phyloP scores from a whole-genome alignment of 2,797 vertebrate genomes.

The Siniperca undulata region DNA sequence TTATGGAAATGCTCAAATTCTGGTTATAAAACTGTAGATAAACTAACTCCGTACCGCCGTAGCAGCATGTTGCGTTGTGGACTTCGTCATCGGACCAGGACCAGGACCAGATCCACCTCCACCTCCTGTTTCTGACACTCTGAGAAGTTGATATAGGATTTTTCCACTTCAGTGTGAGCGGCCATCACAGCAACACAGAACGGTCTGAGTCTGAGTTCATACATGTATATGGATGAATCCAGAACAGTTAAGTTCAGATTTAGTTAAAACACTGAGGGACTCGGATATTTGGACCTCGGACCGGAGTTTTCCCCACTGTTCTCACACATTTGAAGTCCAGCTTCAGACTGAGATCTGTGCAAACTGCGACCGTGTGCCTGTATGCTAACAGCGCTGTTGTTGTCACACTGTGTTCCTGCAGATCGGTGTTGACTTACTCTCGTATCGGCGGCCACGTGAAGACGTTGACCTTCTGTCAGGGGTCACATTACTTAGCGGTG shows the following conservation, averaged over 20 bases:
- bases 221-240: background rate
- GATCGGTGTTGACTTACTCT: constrained; percentile 95
- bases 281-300: too few relatives aligned
- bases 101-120: background rate
- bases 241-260: background rate
- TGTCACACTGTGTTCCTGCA: constrained; percentile 57
- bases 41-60: too few relatives aligned
- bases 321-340: background rate
- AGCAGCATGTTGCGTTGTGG: background rate
- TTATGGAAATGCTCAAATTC: too few relatives aligned
- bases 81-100: background rate
- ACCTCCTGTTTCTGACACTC: too few relatives aligned
- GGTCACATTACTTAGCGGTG: constrained; percentile 94
- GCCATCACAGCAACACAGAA: too few relatives aligned
- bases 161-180: too few relatives aligned
- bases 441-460: constrained; percentile 94
- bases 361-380: background rate
- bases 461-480: constrained; percentile 96
- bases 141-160: too few relatives aligned
- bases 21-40: too few relatives aligned
- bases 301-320: background rate
- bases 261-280: too few relatives aligned
- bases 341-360: background rate
- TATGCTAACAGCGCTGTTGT: background rate
- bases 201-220: background rate